Conservation (phyloP, 2,888 invertebrate genomes). For the Acleris sparsana region DNA sequence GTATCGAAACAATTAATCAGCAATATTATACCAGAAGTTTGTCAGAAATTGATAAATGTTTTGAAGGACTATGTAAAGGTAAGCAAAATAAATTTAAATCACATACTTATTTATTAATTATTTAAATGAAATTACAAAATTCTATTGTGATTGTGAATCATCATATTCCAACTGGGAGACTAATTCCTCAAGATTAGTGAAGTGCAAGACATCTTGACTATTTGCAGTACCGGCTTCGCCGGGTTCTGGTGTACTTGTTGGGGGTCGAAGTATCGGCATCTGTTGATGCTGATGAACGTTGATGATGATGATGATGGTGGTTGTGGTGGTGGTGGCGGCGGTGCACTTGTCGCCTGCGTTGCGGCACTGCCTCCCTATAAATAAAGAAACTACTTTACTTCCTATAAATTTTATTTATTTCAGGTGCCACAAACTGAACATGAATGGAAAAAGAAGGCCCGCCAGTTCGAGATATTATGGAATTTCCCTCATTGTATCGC, state of each 20-base stretch:
- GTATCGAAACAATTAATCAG: no score
- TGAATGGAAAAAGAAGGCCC: slow-evolving; percentile 39
- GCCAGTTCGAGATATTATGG: slow-evolving; percentile 42
- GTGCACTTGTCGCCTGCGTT: slow-evolving; percentile 20
- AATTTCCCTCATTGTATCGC: slow-evolving; percentile 44
- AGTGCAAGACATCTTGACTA: no score
- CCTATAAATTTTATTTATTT: no score
- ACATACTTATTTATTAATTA: slow-evolving; percentile 21
- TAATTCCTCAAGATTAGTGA: no score
- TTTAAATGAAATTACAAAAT: no score
- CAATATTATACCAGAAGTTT: no score
- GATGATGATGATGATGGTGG: slow-evolving; percentile 12
- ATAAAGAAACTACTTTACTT: slow-evolving; percentile 15
- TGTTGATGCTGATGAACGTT: slow-evolving; percentile 22
- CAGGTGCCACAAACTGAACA: slow-evolving; percentile 43
- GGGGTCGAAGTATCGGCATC: slow-evolving; percentile 25
- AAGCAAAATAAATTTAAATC: slow-evolving; percentile 34
- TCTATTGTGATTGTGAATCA: no score
- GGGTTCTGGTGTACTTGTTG: slow-evolving; percentile 23
- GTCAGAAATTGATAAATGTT: slow-evolving; percentile 35
- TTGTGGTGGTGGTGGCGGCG: not conserved
- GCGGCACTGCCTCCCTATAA: slow-evolving; percentile 12
- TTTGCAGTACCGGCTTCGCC: slow-evolving; percentile 23
- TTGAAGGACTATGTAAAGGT: slow-evolving; percentile 37
- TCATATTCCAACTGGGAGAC: no score